phyloP scores from a whole-genome alignment of 2,797 vertebrate species.

The Sternarchorhynchus goeldii region DNA sequence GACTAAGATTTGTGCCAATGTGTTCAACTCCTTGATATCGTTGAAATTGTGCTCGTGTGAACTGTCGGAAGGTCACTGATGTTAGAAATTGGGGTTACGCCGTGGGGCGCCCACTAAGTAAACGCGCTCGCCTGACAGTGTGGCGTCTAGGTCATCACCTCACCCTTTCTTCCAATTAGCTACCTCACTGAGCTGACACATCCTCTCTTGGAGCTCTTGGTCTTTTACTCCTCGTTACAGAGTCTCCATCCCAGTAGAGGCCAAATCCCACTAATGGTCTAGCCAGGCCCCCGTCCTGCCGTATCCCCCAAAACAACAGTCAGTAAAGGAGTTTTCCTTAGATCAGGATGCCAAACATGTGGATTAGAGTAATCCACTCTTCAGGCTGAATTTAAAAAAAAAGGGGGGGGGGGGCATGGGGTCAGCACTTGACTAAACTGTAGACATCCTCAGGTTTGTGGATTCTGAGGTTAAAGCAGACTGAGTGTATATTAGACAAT shows the following conservation, averaged over 20 bases:
- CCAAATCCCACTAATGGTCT: slow-evolving; percentile 52
- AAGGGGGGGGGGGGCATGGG: slow-evolving; percentile 4
- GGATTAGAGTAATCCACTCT: slow-evolving; percentile 55
- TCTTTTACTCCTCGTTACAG: slow-evolving; percentile 41
- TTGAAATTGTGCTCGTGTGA: neutral
- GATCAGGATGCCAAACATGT: slow-evolving; percentile 49
- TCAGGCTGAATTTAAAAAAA: slow-evolving; percentile 37
- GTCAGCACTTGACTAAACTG: slow-evolving; percentile 38
- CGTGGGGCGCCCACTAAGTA: slow-evolving; percentile 17
- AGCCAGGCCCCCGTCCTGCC: neutral
- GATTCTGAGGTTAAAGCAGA: slow-evolving; percentile 46
- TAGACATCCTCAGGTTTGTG: slow-evolving; percentile 45
- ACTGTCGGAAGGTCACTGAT: slow-evolving; percentile 19
- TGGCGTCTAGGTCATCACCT: slow-evolving; percentile 30
- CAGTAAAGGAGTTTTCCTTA: slow-evolving; percentile 29
- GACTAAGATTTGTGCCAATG: slow-evolving; percentile 13
- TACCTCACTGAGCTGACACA: slow-evolving; percentile 28
- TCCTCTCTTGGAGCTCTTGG: slow-evolving; percentile 24
- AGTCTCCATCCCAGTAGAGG: slow-evolving; percentile 20
- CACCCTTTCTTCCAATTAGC: slow-evolving; percentile 25
- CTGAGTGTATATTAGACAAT: slow-evolving; percentile 17
- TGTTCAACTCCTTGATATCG: neutral
- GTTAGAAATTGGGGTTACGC: slow-evolving; percentile 19
- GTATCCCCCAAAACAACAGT: slow-evolving; percentile 33
- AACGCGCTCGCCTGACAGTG: slow-evolving; percentile 26